Conservation (phyloP, 2,888 invertebrate species). For the Agriotes lineatus region DNA sequence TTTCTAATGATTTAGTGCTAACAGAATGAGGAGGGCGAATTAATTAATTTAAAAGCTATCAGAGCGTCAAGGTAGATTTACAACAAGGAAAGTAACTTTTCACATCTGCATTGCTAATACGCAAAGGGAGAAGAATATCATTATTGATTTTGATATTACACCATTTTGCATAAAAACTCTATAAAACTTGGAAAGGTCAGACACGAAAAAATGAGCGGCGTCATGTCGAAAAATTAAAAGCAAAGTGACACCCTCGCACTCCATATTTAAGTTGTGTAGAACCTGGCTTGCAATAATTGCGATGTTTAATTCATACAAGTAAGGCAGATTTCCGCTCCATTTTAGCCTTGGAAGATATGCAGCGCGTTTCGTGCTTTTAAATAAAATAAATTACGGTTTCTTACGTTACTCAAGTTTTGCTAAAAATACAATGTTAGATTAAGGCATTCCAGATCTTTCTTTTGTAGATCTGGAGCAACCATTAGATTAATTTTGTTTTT, state of each 20-base stretch:
- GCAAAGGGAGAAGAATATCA: conserved; percentile 4
- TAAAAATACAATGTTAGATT: too few relatives aligned
- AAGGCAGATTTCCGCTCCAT: too few relatives aligned
- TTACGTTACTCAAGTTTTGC: too few relatives aligned
- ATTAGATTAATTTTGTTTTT: too few relatives aligned
- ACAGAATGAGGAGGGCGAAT: not conserved
- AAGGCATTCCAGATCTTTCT: too few relatives aligned
- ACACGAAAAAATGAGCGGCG: not conserved
- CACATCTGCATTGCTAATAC: conserved; percentile 13
- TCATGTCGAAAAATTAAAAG: not conserved
- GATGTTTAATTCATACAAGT: too few relatives aligned
- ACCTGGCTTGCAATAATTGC: too few relatives aligned
- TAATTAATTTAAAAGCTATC: conserved; percentile 10
- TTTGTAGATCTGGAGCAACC: too few relatives aligned
- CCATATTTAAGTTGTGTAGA: not conserved
- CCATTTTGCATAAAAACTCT: conserved; percentile 8
- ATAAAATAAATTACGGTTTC: too few relatives aligned
- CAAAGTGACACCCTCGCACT: not conserved
- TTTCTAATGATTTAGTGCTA: too few relatives aligned
- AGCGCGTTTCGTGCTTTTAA: too few relatives aligned
- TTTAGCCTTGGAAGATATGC: too few relatives aligned
- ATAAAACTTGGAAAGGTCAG: conserved; percentile 8
- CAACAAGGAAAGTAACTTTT: conserved; percentile 12
- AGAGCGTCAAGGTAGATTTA: conserved; percentile 11
- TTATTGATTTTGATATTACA: conserved; percentile 14